A percentile compares a stretch with the other conserved stretches of the same genome.
Evolutionary conservation across 1,140 invertebrate species (phyloP).

Genomic region (Eueides isabella): DNA sequence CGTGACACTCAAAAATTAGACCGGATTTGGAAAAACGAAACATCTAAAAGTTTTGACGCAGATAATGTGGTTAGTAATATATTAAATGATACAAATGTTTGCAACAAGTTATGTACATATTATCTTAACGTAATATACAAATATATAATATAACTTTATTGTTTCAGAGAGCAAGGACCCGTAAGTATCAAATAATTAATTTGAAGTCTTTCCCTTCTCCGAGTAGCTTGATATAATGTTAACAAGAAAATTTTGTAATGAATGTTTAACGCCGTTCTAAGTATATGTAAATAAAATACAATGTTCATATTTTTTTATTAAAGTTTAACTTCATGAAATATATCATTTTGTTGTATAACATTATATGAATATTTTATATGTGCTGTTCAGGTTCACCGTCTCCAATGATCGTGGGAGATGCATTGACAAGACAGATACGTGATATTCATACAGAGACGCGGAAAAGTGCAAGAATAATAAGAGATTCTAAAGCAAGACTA

Average conservation of each 20-base stretch:
- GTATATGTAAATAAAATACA: neutral
- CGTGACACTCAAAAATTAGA: conserved; percentile 31
- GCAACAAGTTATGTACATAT: too few relatives aligned
- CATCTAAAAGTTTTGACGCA: neutral
- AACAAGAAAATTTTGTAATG: neutral
- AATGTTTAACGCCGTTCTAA: neutral
- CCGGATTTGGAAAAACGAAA: conserved; percentile 37
- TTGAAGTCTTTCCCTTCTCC: neutral
- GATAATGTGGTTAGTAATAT: neutral
- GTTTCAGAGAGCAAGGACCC: conserved; percentile 14
- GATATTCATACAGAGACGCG: conserved; percentile 63
- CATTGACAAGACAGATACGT: conserved; percentile 52
- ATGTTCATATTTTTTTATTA: neutral
- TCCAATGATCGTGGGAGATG: conserved; percentile 44
- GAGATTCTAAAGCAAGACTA: conserved; percentile 60
- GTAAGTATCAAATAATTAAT: conserved; percentile 3
- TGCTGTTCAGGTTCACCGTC: conserved; percentile 47
- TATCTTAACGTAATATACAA: too few relatives aligned
- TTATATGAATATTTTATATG: neutral
- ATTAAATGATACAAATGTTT: neutral
- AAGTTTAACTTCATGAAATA: neutral
- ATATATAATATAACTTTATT: neutral
- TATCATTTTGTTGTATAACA: neutral
- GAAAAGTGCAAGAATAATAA: conserved; percentile 61
- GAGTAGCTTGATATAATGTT: neutral